Evolutionary conservation across 2,113 vertebrate species (phyloP).

Genomic region (Pelvicachromis taeniatus): DNA sequence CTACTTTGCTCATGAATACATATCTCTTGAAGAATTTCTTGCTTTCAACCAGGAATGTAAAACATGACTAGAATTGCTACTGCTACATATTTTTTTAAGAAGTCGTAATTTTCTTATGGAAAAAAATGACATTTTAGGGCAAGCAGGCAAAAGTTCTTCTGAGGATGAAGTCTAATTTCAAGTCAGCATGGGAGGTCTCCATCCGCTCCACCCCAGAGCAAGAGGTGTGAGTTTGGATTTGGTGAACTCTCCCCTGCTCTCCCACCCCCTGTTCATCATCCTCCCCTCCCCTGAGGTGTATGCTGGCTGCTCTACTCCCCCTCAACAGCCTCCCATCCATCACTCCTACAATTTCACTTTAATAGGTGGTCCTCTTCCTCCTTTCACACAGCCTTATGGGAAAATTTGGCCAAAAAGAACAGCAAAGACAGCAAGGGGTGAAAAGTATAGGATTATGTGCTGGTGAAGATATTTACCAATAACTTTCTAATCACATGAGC

Average conservation of each 20-base stretch:
- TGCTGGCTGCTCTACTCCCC: slow-evolving; percentile 46
- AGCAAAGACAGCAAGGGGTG: background rate
- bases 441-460: background rate
- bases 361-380: slow-evolving; percentile 72
- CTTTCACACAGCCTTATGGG: slow-evolving; percentile 51
- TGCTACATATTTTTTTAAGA: accelerated
- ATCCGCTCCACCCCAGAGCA: slow-evolving; percentile 18
- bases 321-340: slow-evolving; percentile 70
- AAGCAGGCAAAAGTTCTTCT: slow-evolving; percentile 49
- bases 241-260: slow-evolving; percentile 29
- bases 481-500: background rate
- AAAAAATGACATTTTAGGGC: slow-evolving; percentile 7
- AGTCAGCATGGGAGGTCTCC: slow-evolving; percentile 64
- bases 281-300: slow-evolving; percentile 50
- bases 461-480: background rate
- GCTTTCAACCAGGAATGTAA: slow-evolving; percentile 18
- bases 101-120: background rate
- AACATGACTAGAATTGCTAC: background rate
- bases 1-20: background rate
- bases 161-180: slow-evolving; percentile 32
- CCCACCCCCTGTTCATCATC: slow-evolving; percentile 47
- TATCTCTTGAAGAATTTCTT: background rate
- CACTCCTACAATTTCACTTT: slow-evolving; percentile 73
- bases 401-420: slow-evolving; percentile 26
- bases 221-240: slow-evolving; percentile 64